Evolutionary conservation across 2,888 invertebrate genomes (phyloP).

Genomic region (Dicyrtomina minuta): DNA sequence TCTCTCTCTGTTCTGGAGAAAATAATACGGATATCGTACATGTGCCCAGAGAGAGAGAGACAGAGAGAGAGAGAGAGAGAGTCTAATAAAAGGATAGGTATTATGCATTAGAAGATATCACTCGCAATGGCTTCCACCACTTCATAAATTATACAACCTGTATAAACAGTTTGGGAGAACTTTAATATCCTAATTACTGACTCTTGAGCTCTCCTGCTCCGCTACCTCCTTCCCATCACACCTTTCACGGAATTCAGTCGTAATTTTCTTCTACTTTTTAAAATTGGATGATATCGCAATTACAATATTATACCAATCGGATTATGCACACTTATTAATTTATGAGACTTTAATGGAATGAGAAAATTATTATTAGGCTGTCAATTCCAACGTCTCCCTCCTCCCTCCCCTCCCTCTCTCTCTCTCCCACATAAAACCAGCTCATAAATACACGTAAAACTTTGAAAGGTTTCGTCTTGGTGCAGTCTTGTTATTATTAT

Average conservation of each 20-base stretch:
- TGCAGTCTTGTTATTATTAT: too few species aligned
- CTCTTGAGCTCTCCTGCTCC: constrained; percentile 3
- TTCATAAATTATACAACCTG: constrained; percentile 17
- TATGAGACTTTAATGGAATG: constrained; percentile 17
- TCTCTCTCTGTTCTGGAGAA: too few species aligned
- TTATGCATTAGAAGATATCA: background rate
- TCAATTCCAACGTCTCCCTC: too few species aligned
- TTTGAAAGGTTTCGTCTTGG: too few species aligned
- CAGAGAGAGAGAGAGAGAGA: background rate
- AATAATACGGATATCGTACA: too few species aligned
- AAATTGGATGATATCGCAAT: constrained; percentile 13
- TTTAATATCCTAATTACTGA: constrained; percentile 29
- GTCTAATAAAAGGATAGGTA: too few species aligned
- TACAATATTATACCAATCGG: constrained; percentile 21
- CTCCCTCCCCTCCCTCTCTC: too few species aligned
- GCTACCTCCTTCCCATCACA: constrained; percentile 3
- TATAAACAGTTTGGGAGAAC: constrained; percentile 8
- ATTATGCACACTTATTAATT: constrained; percentile 21
- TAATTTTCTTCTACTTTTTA: background rate
- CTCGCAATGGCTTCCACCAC: constrained; percentile 11
- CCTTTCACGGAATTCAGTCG: background rate
- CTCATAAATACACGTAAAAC: too few species aligned
- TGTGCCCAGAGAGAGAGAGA: too few species aligned
- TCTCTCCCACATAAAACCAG: too few species aligned
- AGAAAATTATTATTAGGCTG: constrained; percentile 3